Percentiles rank a stretch among this genome's conserved stretches.
Conservation (phyloP, 2,797 vertebrate species). For the Sebastolobus altivelis region DNA sequence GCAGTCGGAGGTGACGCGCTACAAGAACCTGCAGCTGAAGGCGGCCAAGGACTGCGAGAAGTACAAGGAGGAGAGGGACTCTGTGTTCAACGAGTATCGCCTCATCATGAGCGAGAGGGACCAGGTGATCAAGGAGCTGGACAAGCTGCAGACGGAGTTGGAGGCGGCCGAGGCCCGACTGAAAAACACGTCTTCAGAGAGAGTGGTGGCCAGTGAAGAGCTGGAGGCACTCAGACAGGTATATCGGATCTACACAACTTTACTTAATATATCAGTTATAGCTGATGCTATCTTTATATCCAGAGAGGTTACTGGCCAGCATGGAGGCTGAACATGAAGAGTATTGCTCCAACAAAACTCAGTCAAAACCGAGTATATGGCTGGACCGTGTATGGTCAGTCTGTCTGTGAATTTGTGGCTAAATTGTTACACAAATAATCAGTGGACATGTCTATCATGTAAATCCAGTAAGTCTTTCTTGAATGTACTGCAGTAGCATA, state of each 20-base stretch:
- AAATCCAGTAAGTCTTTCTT: too few relatives aligned
- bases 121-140: constrained; percentile 99
- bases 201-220: constrained; percentile 95
- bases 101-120: constrained; percentile 99
- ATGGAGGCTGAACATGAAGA: background rate
- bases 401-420: too few relatives aligned
- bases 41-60: constrained; percentile 95
- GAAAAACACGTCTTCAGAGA: constrained; percentile 96
- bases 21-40: constrained; percentile 95
- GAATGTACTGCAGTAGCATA: too few relatives aligned
- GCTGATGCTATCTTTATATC: background rate
- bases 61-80: constrained; percentile 98
- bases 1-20: constrained; percentile 95
- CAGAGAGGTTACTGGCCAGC: background rate
- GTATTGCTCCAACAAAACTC: too few relatives aligned
- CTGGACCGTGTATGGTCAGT: too few relatives aligned
- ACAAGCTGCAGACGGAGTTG: constrained; percentile 97
- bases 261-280: background rate
- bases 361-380: too few relatives aligned
- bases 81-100: constrained; percentile 97
- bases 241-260: constrained; percentile 2
- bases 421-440: too few relatives aligned
- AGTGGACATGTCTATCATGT: too few relatives aligned
- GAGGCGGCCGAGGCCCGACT: constrained; percentile 95
- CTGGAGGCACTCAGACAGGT: constrained; percentile 98